A percentile compares a stretch with the other conserved stretches of the same genome.
These are phyloP conservation scores for Ursus arctos DNA, from an alignment of 2,113 vertebrate species.

Conservation along the genomic window DNA sequence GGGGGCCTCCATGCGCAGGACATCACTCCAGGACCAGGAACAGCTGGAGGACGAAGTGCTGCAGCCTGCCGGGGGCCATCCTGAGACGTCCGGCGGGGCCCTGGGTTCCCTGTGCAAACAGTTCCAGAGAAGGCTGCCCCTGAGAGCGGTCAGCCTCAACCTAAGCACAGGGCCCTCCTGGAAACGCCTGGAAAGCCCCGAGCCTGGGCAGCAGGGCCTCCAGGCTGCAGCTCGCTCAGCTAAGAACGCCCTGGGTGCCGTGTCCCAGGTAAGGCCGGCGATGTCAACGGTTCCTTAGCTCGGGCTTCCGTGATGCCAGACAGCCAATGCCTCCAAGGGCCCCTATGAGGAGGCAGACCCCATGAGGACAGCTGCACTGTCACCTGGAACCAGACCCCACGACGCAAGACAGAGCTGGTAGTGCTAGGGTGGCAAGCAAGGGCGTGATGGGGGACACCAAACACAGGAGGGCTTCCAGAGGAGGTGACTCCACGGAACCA, in stretches of 20 bases:
- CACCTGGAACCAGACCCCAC: background rate
- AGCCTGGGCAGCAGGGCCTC: constrained; percentile 87
- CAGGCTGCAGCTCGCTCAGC: constrained; percentile 88
- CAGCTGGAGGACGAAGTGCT: constrained; percentile 90
- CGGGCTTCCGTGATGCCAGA: background rate
- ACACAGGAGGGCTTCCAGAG: background rate
- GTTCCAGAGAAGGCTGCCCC: constrained; percentile 91
- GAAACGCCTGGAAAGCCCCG: constrained; percentile 87
- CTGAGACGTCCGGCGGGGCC: constrained; percentile 86
- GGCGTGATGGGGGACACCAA: background rate
- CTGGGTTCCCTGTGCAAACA: constrained; percentile 92
- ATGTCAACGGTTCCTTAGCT: background rate
- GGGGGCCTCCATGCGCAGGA: constrained; percentile 86
- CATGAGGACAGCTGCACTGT: no score
- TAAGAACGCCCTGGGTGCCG: constrained; percentile 89
- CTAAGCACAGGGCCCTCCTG: constrained; percentile 85
- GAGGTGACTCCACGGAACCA: background rate
- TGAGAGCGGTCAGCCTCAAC: constrained; percentile 90
- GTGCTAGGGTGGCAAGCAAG: background rate
- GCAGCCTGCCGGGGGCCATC: constrained; percentile 85
- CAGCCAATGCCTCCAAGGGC: background rate
- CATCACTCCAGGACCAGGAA: constrained; percentile 89
- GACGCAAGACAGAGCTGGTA: background rate
- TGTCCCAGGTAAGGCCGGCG: constrained; percentile 90
- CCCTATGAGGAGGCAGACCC: background rate